Percentiles rank a stretch among this genome's conserved stretches.
These are phyloP conservation scores for Bombycilla garrulus DNA, from an alignment of 2,113 vertebrate genomes.

Conservation along the genomic window DNA sequence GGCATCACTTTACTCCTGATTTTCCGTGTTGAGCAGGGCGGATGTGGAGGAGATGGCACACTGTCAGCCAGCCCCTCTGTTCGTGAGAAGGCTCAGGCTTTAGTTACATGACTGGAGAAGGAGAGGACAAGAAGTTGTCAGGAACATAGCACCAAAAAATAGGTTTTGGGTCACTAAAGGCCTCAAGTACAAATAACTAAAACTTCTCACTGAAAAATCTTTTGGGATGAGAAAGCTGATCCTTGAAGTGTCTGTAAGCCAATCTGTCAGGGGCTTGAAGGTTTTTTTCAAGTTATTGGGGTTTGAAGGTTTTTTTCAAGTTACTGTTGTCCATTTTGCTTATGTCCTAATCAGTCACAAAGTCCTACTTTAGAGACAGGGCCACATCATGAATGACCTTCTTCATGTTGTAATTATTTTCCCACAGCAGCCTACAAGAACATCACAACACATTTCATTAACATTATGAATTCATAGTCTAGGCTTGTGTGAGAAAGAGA, in stretches of 20 bases:
- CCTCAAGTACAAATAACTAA: not conserved
- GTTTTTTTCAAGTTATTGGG: not conserved
- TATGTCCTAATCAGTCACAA: not conserved
- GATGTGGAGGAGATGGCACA: accelerated
- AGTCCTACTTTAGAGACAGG: not conserved
- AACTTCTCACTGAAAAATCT: slow-evolving; percentile 2
- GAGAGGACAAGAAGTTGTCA: not conserved
- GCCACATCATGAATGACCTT: not conserved
- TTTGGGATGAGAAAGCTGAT: not conserved
- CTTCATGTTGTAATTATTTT: not conserved
- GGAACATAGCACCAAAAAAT: not conserved
- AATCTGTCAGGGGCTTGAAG: not conserved
- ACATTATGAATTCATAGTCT: not conserved
- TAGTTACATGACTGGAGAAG: not conserved
- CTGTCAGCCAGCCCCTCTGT: not conserved
- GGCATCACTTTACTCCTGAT: not conserved
- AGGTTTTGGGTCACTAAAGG: not conserved
- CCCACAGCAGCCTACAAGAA: not conserved
- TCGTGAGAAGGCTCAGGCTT: not conserved
- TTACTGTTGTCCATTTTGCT: not conserved
- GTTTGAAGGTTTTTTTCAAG: not conserved
- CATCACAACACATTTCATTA: not conserved
- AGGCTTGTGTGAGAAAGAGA: not conserved
- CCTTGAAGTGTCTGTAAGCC: not conserved
- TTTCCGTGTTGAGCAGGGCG: not conserved